Base-by-base conservation (phyloP, 1,140 invertebrate species). In the Ooceraea biroi region DNA sequence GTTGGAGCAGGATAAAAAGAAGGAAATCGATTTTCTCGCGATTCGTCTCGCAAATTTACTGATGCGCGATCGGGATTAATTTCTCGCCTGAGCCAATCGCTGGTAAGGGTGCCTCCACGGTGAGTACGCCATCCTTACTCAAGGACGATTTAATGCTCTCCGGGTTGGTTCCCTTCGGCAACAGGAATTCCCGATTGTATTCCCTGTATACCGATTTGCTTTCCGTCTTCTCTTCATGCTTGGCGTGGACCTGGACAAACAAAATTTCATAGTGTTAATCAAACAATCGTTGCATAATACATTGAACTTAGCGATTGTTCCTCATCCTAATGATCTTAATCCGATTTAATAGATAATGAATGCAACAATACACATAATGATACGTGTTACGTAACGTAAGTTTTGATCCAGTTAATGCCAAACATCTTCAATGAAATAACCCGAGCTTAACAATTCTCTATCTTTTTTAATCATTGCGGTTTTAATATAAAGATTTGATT, bases 191-290 rank as follows among this genome's bases (percentile, higher is more conserved):
- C 83, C 98, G 96, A 94, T 99, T 99, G 96, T 99, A 99, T 93
- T 99, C 98, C 93, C 98, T 96, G 95, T 98, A 99, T 2, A 99
- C 98, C 27, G 97, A 98, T 95, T 98, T 98, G 89, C 97, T 98
- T 93, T 99, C 98, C 46, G 97, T 96, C 93, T 99, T 99, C 94
- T 99, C 98, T 94, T 99, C 98, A 94, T 99, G 98, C 95, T 99
- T 99, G 73, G 98, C 98, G 92, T 99, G 98, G 19, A 99, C 98
- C 98, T 98, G 94, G 68, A 96, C 95, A 83, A 90, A 12, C 3
- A 58, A 27, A 69, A 7, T 77, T 36, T 11, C n/a, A 46, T 69
- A 27, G 0, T 3, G 36, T 69, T 69, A 69, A 55, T 19, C 25
- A 66, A 4, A 19, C 7, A 55, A 19, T 22, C 7, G 11, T 74